These are phyloP conservation scores for Zaprionus tsacasi DNA, from an alignment of 1,140 invertebrate genomes.

Conservation along the genomic window DNA sequence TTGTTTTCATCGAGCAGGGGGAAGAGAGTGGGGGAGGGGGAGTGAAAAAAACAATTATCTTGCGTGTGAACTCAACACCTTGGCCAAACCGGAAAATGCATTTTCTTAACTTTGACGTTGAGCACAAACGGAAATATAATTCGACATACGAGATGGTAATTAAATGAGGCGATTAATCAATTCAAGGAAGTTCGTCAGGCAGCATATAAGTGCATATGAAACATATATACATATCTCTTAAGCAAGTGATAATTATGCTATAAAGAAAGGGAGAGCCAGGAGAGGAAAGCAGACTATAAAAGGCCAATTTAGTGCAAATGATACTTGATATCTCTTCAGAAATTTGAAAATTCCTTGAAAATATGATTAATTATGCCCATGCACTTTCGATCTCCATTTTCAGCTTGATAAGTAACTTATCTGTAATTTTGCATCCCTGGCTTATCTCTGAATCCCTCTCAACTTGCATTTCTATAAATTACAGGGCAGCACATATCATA, in stretches of 20 bases:
- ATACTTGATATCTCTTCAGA: too few species aligned
- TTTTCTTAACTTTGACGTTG: slow-evolving; percentile 15
- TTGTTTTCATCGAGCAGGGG: slow-evolving; percentile 50
- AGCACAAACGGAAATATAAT: not conserved
- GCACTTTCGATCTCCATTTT: too few species aligned
- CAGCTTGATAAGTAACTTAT: too few species aligned
- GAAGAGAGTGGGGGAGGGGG: too few species aligned
- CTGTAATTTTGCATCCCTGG: not conserved
- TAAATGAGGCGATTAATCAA: not conserved
- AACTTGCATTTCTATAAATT: not conserved
- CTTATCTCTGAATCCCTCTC: not conserved
- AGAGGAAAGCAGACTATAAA: too few species aligned
- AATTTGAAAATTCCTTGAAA: too few species aligned
- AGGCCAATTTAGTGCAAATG: too few species aligned
- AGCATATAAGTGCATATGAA: too few species aligned
- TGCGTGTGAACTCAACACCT: slow-evolving; percentile 12
- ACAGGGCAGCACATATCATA: not conserved
- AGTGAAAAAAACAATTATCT: slow-evolving; percentile 56
- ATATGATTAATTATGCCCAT: too few species aligned
- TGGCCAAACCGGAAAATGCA: not conserved
- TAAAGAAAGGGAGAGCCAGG: too few species aligned
- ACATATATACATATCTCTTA: too few species aligned
- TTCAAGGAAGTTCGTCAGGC: not conserved
- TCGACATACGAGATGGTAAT: not conserved
- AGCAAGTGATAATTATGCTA: too few species aligned